Percentiles rank a stretch among this genome's conserved stretches.
Conservation (phyloP, 2,888 invertebrate species). For the Tenthredo amoena region DNA sequence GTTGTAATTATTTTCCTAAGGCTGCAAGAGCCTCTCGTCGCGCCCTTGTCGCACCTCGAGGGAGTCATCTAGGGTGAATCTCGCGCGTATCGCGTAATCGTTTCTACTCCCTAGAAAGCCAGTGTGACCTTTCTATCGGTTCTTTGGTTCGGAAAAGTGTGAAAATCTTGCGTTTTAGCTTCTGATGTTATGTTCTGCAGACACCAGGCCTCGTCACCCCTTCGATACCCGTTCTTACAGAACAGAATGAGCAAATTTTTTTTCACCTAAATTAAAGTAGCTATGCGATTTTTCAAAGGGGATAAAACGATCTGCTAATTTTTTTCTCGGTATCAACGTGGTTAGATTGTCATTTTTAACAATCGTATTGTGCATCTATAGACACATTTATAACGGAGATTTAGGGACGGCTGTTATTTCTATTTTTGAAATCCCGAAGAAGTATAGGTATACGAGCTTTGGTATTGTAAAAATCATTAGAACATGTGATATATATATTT, state of each 20-base stretch:
- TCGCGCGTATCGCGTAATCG: slow-evolving; percentile 4
- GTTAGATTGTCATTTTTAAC: not conserved
- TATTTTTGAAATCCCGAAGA: not conserved
- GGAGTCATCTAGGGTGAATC: slow-evolving; percentile 41
- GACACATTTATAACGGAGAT: not conserved
- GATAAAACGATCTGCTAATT: not conserved
- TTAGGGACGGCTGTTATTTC: not conserved
- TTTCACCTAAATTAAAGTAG: slow-evolving; percentile 1
- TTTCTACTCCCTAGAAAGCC: slow-evolving; percentile 15
- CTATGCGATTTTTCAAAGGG: not conserved
- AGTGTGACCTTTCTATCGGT: slow-evolving; percentile 20
- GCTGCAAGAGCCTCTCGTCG: slow-evolving; percentile 2
- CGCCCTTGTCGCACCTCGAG: slow-evolving; percentile 23
- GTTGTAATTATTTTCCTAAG: slow-evolving; percentile 44
- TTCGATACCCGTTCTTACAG: not conserved
- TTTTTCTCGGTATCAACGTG: not conserved
- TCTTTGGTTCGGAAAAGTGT: slow-evolving; percentile 14
- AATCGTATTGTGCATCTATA: not conserved
- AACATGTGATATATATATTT: not conserved
- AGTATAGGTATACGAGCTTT: not conserved
- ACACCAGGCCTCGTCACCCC: not conserved
- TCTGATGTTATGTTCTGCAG: slow-evolving; percentile 24
- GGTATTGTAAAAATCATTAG: not conserved
- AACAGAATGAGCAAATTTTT: slow-evolving; percentile 30
- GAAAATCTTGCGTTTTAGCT: slow-evolving; percentile 22